These are phyloP conservation scores for Epistrophella euchroma DNA, from an alignment of 2,888 invertebrate species.

Conservation along the genomic window DNA sequence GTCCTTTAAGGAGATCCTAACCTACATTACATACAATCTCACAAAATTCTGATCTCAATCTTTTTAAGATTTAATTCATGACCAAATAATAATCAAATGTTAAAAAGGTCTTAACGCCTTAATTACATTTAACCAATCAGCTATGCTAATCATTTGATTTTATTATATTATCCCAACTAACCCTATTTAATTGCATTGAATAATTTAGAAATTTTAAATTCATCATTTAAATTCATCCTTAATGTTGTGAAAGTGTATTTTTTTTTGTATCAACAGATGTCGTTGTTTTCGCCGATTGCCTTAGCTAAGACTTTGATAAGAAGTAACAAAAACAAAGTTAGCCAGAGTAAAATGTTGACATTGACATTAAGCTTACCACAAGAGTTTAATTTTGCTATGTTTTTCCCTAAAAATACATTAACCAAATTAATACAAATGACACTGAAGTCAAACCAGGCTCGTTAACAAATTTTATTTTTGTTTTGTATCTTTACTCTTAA, in stretches of 20 bases:
- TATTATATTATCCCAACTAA: neutral
- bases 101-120: neutral
- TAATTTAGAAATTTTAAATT: constrained; percentile 1
- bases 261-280: neutral
- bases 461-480: constrained; percentile 11
- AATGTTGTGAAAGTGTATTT: neutral
- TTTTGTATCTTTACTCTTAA: neutral
- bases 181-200: constrained; percentile 12
- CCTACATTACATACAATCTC: no score
- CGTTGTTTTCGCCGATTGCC: neutral
- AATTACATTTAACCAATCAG: constrained; percentile 14
- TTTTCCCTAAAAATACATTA: constrained; percentile 15
- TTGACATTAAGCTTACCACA: constrained; percentile 13
- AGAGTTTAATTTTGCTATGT: constrained; percentile 7
- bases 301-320: neutral
- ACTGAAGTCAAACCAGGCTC: constrained; percentile 9
- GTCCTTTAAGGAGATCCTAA: no score
- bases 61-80: no score
- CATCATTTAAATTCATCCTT: neutral
- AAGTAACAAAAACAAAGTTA: neutral
- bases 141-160: constrained; percentile 20
- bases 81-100: neutral
- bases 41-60: no score
- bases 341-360: neutral
- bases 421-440: constrained; percentile 62